phyloP scores from a whole-genome alignment of 2,113 vertebrate species.

The Polypterus bichir region DNA sequence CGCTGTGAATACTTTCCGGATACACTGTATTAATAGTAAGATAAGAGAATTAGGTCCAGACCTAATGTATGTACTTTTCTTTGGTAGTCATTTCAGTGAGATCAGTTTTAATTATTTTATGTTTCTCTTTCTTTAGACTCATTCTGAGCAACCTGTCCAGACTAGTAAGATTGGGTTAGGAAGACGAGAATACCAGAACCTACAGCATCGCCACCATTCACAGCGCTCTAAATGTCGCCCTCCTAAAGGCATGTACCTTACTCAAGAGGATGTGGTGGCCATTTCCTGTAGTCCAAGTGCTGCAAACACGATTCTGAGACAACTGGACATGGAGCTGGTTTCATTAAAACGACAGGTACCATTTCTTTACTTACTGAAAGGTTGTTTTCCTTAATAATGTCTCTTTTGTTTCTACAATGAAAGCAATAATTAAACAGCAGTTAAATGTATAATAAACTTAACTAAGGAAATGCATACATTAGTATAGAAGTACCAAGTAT shows the following conservation, averaged over 20 bases:
- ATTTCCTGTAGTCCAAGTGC: constrained; percentile 87
- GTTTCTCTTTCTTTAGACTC: constrained; percentile 46
- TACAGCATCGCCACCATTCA: constrained; percentile 86
- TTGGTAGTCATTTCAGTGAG: background rate
- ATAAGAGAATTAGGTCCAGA: too few relatives aligned
- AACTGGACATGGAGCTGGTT: constrained; percentile 94
- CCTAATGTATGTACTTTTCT: background rate
- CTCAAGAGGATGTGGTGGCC: constrained; percentile 88
- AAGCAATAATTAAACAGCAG: too few relatives aligned
- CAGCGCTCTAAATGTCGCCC: constrained; percentile 89
- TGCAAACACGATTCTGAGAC: constrained; percentile 84
- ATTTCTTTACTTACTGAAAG: background rate
- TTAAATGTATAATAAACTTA: too few relatives aligned
- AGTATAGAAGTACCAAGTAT: too few relatives aligned
- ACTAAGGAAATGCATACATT: too few relatives aligned
- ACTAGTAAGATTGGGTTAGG: constrained; percentile 79
- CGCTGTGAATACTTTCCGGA: too few relatives aligned
- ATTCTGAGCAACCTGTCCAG: constrained; percentile 56
- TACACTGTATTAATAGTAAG: too few relatives aligned
- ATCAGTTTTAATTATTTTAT: constrained; percentile 9
- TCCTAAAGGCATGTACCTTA: constrained; percentile 96
- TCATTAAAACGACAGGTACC: constrained; percentile 94
- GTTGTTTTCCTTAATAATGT: too few relatives aligned
- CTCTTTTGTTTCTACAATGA: too few relatives aligned
- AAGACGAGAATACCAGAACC: constrained; percentile 85